Evolutionary conservation across 1,140 invertebrate species (phyloP).

Genomic region (Danaus plexippus): DNA sequence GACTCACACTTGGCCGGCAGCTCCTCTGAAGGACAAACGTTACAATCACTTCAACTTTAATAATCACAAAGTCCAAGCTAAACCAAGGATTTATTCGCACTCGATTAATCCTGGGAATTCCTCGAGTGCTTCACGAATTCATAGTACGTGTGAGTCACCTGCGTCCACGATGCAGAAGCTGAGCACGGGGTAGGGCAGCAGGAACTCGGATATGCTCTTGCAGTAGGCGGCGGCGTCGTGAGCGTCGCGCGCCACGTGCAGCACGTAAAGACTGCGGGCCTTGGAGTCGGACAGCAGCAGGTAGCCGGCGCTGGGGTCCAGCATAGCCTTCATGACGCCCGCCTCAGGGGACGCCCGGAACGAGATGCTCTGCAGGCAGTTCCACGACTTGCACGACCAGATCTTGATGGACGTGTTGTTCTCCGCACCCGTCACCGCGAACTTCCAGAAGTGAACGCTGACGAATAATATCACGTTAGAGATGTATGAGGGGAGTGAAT

Average conservation of each 20-base stretch:
- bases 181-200: slow-evolving; percentile 85
- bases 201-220: slow-evolving; percentile 84
- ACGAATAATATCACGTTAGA: too few relatives aligned
- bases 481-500: too few relatives aligned
- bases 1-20: slow-evolving; percentile 54
- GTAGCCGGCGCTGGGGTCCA: slow-evolving; percentile 87
- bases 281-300: slow-evolving; percentile 89
- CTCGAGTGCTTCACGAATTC: not conserved
- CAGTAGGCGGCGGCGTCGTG: slow-evolving; percentile 55
- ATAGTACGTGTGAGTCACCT: slow-evolving; percentile 39
- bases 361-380: slow-evolving; percentile 89
- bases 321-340: slow-evolving; percentile 80
- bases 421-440: slow-evolving; percentile 90
- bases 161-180: slow-evolving; percentile 90
- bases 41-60: not conserved
- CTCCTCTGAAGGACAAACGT: slow-evolving; percentile 36
- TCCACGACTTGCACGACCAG: slow-evolving; percentile 95
- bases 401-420: slow-evolving; percentile 93
- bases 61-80: too few relatives aligned
- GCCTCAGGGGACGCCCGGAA: slow-evolving; percentile 71
- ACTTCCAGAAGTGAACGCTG: slow-evolving; percentile 94
- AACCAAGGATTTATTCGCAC: too few relatives aligned
- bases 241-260: slow-evolving; percentile 74
- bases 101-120: not conserved
- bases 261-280: slow-evolving; percentile 82